Base-by-base conservation (phyloP, 1,140 invertebrate species). In the Drosophila virilis region DNA sequence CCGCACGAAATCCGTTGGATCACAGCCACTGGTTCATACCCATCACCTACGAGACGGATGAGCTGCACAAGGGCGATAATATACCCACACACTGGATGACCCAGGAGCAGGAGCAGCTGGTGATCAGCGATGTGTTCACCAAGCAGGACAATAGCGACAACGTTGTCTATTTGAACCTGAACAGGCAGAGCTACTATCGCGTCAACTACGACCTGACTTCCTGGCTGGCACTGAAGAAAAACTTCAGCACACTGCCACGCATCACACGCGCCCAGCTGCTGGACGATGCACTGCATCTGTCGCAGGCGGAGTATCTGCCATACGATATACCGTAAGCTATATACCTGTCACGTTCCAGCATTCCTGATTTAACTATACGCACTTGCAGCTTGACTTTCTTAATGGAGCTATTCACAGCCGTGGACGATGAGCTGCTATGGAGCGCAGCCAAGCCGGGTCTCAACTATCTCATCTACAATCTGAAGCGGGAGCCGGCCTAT, bases 261-360 rank as follows among this genome's bases (percentile, higher is more conserved):
- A 92, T 96, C 0, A 96, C 96, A 62, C 94, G 96, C 45, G 97
- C 96, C 0, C 96, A 97, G 80, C 89, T 98, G 1, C 94, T 98
- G 8, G 96, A 97, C 78, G 97, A 98, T 92, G 94, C 96, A 1
- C 95, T 97, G 82, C 95, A 96, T 85, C 92, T 98, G 46, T 96
- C 95, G 0, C 94, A 95, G 74, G 94, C 93, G 0, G 94, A 94
- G 33, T 80, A 94, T 3, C 59, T 96, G 1, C 80, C 93, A 45
- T 96, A 96, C 70, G 86, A 93, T 10, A 93, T 94, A 32, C 94
- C 94, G 17, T 85, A 55, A 43, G 83, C 43, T 43, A 15, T 17
- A 8, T 0, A 8, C n/a, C 6, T 2, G 17, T 6, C 1, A 10
- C 54, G 8, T 1, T n/a, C 6, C 7, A 37, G 15, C 22, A 42